Evolutionary conservation across 2,888 invertebrate genomes (phyloP), one percentile per base, ranked within the genome.

Genomic region (Taphrorychus bicolor): DNA sequence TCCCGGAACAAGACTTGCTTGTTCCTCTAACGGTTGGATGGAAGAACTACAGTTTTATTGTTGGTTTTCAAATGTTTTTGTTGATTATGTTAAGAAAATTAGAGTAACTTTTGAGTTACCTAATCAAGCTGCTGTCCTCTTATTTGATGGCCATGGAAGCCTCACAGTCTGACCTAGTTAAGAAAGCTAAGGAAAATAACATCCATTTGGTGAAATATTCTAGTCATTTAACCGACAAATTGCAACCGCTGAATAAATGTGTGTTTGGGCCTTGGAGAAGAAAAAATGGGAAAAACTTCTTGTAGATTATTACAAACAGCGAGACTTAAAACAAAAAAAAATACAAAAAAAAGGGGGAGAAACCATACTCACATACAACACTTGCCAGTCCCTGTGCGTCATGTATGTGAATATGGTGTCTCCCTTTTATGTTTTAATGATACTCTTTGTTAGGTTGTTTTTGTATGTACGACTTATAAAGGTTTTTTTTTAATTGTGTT

Each of bases 1-100:
- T 69, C 74, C 74, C 40, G 73, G 74, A 21, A 75, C 75, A n/a
- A 19, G 71, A 11, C 73, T 74, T 62, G 57, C 73, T n/a, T 72
- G 64, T 5, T 73, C 75, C 14, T 59, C 49, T 22, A 76, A 76
- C 67, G 74, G 74, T 14, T 76, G 75, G 73, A 76, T 76, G 74
- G 73, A 76, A 63, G 73, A 71, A 58, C 65, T 72, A 21, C 70
- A 73, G 54, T 73, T 73, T 69, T 73, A 58, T 42, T 41, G 54
- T 17, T 73, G 73, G 70, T 67, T 71, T 48, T 51, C 48, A 17
- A 42, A 51, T 18, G 51, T 18, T 24, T 71, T 71, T 65, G 52
- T 71, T 56, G 22, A 14, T 11, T 58, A 70, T 45, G 51, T 72
- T 2, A 42, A 66, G 18, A 56, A 58, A 5, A 17, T 64, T 18